Conservation (phyloP, 1,140 invertebrate genomes). For the Brevipalpus yothersi region DNA sequence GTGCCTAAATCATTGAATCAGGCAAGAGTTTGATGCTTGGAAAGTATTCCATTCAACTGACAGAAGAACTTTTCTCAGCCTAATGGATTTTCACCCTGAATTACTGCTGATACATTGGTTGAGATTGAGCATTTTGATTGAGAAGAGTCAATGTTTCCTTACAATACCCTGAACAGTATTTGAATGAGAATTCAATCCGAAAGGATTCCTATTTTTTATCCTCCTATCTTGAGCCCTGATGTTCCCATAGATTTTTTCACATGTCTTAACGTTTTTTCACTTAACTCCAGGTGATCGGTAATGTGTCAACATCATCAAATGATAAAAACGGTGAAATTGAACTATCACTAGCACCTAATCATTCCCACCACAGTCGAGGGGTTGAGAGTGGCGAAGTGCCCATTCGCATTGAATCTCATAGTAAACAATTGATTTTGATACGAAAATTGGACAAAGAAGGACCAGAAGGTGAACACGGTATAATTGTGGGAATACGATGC, state of each 20-base stretch:
- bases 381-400: constrained; percentile 25
- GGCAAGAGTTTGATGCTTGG: no score
- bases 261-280: background rate
- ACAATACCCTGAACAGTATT: no score
- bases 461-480: constrained; percentile 12
- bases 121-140: no score
- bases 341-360: constrained; percentile 32
- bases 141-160: no score
- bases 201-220: background rate
- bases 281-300: background rate
- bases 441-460: constrained; percentile 51
- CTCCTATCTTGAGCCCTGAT: background rate
- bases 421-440: constrained; percentile 52
- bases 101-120: no score
- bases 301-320: constrained; percentile 29
- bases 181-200: no score
- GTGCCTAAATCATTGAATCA: no score
- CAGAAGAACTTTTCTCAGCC: no score
- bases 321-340: constrained; percentile 32
- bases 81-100: no score
- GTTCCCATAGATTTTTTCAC: background rate
- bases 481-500: constrained; percentile 13
- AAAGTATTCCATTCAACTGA: no score
- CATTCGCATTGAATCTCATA: constrained; percentile 40
- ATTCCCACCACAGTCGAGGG: constrained; percentile 1